Conservation (phyloP, 2,888 invertebrate genomes). For the Drosophila quasianomalipes region DNA sequence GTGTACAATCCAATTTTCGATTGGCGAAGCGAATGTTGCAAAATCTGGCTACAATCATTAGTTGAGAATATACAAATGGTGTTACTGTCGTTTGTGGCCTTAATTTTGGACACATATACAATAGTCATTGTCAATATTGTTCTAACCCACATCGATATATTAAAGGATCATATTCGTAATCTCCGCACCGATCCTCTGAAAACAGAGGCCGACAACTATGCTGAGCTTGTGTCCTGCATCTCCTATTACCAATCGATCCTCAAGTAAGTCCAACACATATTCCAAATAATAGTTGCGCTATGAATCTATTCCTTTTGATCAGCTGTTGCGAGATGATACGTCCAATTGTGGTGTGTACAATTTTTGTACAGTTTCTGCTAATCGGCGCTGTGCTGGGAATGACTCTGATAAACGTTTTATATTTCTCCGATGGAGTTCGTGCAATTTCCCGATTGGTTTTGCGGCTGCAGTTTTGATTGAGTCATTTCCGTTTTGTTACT, state of each 20-base stretch:
- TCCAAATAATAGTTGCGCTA: no score
- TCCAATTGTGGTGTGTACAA: slow-evolving; percentile 26
- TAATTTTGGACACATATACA: slow-evolving; percentile 42
- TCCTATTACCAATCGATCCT: slow-evolving; percentile 53
- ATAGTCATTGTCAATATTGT: slow-evolving; percentile 36
- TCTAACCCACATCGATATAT: slow-evolving; percentile 44
- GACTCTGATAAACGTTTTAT: slow-evolving; percentile 41
- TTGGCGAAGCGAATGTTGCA: slow-evolving; percentile 38
- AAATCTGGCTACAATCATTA: slow-evolving; percentile 47
- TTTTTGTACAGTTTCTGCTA: slow-evolving; percentile 57
- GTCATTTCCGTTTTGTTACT: slow-evolving; percentile 69
- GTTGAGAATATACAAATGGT: slow-evolving; percentile 42
- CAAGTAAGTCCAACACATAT: slow-evolving; percentile 24
- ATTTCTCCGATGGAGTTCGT: slow-evolving; percentile 36
- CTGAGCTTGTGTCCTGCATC: slow-evolving; percentile 55
- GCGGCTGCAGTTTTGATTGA: slow-evolving; percentile 32
- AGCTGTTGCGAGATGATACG: slow-evolving; percentile 20
- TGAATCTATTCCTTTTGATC: background rate
- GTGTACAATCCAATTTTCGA: slow-evolving; percentile 60
- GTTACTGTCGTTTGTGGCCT: slow-evolving; percentile 15
- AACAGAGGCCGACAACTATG: slow-evolving; percentile 48
- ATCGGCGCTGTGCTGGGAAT: slow-evolving; percentile 51
- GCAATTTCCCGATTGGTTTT: slow-evolving; percentile 55
- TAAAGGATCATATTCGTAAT: slow-evolving; percentile 50
- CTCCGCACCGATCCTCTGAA: slow-evolving; percentile 42